Conservation (phyloP, 1,140 invertebrate genomes). For the Drosophila novamexicana region DNA sequence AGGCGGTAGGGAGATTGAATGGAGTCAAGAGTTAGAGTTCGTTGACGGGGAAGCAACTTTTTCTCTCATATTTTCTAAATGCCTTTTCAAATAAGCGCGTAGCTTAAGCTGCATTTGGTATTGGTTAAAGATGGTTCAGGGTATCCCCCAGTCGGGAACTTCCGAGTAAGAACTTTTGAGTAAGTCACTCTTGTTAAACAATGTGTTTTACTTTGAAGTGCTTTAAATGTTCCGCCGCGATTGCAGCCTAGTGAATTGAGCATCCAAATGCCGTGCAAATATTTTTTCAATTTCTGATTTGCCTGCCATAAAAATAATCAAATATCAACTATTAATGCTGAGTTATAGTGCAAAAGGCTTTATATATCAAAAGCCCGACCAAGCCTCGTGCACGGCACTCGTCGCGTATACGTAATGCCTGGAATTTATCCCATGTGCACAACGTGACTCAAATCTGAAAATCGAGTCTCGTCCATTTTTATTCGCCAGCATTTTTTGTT, state of each 20-base stretch:
- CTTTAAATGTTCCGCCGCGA: not conserved
- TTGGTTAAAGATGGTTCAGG: no score
- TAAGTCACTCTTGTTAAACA: no score
- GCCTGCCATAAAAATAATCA: slow-evolving; percentile 65
- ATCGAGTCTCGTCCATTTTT: slow-evolving; percentile 49
- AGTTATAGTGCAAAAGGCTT: slow-evolving; percentile 68
- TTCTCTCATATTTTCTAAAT: not conserved
- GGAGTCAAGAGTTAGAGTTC: no score
- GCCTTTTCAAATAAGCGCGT: no score
- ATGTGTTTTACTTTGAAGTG: not conserved
- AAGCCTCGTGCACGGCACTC: slow-evolving; percentile 20
- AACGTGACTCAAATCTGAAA: slow-evolving; percentile 30
- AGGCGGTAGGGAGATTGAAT: no score
- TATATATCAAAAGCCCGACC: slow-evolving; percentile 67
- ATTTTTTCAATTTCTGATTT: slow-evolving; percentile 64
- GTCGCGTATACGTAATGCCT: slow-evolving; percentile 64
- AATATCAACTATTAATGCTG: slow-evolving; percentile 69
- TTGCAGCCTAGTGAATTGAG: slow-evolving; percentile 47
- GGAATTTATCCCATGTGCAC: slow-evolving; percentile 14
- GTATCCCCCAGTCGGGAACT: no score
- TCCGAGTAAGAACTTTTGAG: no score
- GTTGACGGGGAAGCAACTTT: not conserved
- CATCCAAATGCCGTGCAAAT: slow-evolving; percentile 53
- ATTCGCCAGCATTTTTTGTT: slow-evolving; percentile 31
- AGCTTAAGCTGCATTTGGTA: no score